Base-by-base conservation (phyloP, 2,888 invertebrate species). In the Fragum sueziense region DNA sequence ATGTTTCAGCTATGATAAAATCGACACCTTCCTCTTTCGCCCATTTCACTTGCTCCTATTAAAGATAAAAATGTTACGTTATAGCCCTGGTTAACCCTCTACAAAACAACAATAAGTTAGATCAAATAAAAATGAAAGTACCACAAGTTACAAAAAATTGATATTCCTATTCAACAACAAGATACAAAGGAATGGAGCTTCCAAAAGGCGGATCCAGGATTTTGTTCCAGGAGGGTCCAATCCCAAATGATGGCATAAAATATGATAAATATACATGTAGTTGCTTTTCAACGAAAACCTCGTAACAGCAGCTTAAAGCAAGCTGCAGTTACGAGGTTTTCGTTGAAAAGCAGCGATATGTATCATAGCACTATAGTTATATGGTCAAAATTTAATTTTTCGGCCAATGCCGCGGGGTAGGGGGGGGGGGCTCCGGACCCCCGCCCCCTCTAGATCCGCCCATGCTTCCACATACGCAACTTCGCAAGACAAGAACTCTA, bases 1-100 rank as follows among this genome's bases (percentile, higher is more conserved):
- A 91, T 0, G 92, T 92, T 79, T 92, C 92, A 9, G 88, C 92
- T 25, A 92, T 86, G 31, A 92, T 90, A 72, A 83, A 91, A 74
- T 92, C 92, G 17, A 91, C 91, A 2, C 89, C 88, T 22, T 84
- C 91, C 47, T 90, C 88, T 1, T 88, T 89, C 0, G 91, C 91
- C 92, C 92, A 92, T 41, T 87, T 79, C 4, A 91, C 83, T 75
- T 91, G 91, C 70, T 92, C 91, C 91, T 91, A 65, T 3, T 37
- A 25, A 27, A 57, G 25, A 27, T 25, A 4, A 7, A 57, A 7
- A 57, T 25, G 14, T 20, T 11, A 6, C 7, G 6, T 52, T 22
- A 22, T 52, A 4, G 20, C 6, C 20, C 20, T 52, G 7, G 52
- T 22, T 52, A 11, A 52, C 52, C 6, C 6, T 6, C 7, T 52